phyloP scores from a whole-genome alignment of 2,888 invertebrate species.

The Myopa testacea region DNA sequence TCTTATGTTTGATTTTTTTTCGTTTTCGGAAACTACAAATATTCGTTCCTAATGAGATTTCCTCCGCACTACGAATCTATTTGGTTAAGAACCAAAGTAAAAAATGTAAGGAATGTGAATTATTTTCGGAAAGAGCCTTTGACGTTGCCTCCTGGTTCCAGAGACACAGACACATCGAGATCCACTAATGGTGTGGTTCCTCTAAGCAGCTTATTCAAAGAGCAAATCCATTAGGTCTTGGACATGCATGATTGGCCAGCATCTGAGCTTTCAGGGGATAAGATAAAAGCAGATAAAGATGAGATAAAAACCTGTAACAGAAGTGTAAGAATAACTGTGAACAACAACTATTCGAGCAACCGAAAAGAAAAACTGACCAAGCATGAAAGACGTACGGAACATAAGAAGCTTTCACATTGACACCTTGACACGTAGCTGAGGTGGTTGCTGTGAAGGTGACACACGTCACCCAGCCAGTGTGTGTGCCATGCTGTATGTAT shows the following conservation, averaged over 20 bases:
- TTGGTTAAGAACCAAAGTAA: too few species aligned
- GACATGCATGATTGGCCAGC: slow-evolving; percentile 9
- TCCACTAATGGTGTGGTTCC: slow-evolving; percentile 2
- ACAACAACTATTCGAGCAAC: background rate
- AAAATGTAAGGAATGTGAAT: too few species aligned
- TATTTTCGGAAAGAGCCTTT: too few species aligned
- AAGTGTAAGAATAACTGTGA: slow-evolving; percentile 13
- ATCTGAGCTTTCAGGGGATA: slow-evolving; percentile 13
- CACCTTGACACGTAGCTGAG: slow-evolving; percentile 42
- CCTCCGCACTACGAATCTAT: too few species aligned
- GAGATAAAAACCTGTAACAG: background rate
- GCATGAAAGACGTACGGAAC: slow-evolving; percentile 28
- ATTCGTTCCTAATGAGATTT: too few species aligned
- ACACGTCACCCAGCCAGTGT: slow-evolving; percentile 1
- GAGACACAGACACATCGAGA: background rate
- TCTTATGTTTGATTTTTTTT: too few species aligned
- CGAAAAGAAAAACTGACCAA: background rate
- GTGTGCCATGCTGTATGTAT: background rate
- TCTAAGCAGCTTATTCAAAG: slow-evolving; percentile 24
- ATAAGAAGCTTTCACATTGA: slow-evolving; percentile 47
- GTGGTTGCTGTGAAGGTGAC: too few species aligned
- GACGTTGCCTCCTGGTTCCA: too few species aligned
- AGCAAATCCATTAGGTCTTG: slow-evolving; percentile 25
- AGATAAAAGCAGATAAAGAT: slow-evolving; percentile 14
- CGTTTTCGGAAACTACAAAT: too few species aligned